Evolutionary conservation across 2,888 invertebrate species (phyloP).

Genomic region (Drosophila macrospina): DNA sequence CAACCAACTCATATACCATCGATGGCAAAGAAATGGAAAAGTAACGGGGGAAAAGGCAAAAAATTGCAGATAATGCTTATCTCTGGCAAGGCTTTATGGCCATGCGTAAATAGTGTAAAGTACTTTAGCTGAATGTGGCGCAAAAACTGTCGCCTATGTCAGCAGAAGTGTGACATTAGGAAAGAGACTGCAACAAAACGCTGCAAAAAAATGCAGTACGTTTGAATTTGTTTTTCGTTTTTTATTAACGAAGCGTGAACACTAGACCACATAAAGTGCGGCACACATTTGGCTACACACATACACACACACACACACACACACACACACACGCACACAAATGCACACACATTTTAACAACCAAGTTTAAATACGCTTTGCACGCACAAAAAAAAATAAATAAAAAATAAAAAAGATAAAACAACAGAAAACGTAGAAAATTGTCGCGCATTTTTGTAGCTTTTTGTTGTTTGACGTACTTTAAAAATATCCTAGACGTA

Average conservation of each 20-base stretch:
- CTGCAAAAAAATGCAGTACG: conserved; percentile 41
- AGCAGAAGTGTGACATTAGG: conserved; percentile 4
- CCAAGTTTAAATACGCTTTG: conserved; percentile 57
- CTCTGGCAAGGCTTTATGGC: conserved; percentile 56
- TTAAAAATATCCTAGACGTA: conserved; percentile 76
- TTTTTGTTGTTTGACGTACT: conserved; percentile 68
- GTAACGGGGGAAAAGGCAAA: background rate
- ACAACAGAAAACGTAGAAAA: conserved; percentile 51
- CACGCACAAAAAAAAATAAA: conserved; percentile 31
- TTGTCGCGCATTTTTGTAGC: conserved; percentile 55
- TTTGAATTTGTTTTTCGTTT: conserved; percentile 25
- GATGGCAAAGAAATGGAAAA: conserved; percentile 10
- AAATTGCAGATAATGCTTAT: conserved; percentile 67
- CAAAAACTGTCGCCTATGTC: conserved; percentile 50
- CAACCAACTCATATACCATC: conserved; percentile 17
- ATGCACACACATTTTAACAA: conserved; percentile 42
- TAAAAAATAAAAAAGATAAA: conserved; percentile 27
- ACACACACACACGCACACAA: too few relatives aligned
- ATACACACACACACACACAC: too few relatives aligned
- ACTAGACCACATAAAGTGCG: conserved; percentile 79
- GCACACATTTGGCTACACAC: conserved; percentile 63
- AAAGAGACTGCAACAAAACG: conserved; percentile 39
- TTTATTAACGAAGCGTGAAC: conserved; percentile 77
- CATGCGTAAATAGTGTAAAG: conserved; percentile 67
- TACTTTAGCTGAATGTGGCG: conserved; percentile 61